A percentile compares a stretch with the other conserved stretches of the same genome.
Conservation (phyloP, 2,888 invertebrate species). For the Cenopis cana region DNA sequence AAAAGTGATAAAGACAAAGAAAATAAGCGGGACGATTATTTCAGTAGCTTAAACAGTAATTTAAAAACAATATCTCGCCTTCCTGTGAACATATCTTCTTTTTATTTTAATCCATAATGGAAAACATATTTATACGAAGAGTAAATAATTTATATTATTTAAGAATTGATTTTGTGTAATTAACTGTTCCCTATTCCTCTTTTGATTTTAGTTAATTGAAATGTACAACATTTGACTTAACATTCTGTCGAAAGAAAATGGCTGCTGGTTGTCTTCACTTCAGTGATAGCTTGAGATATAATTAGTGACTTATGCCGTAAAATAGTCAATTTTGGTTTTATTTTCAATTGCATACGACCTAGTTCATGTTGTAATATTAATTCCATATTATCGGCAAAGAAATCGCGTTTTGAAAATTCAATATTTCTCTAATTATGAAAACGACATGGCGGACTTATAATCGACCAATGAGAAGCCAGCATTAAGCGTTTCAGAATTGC, state of each 20-base stretch:
- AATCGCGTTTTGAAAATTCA: constrained; percentile 56
- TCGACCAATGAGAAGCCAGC: constrained; percentile 89
- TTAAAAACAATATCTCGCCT: constrained; percentile 11
- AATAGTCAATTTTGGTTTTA: constrained; percentile 36
- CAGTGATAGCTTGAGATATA: constrained; percentile 49
- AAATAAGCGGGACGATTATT: constrained; percentile 1
- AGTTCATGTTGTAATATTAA: constrained; percentile 33
- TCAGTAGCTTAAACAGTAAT: constrained; percentile 6
- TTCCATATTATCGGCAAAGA: constrained; percentile 2
- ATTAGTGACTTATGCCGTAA: constrained; percentile 48
- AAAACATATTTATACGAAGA: background rate
- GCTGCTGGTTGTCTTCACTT: constrained; percentile 54
- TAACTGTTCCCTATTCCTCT: background rate
- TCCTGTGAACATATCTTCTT: background rate
- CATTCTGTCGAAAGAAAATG: constrained; percentile 51
- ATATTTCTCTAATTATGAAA: constrained; percentile 72
- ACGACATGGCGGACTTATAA: constrained; percentile 88
- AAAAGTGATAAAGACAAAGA: no score
- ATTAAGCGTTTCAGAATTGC: constrained; percentile 87
- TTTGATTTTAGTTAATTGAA: background rate
- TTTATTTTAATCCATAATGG: background rate
- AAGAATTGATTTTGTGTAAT: background rate
- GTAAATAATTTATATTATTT: background rate
- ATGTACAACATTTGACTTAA: constrained; percentile 26
- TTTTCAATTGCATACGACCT: constrained; percentile 9